Conservation (phyloP, 2,113 vertebrate genomes). For the Crotalus tigris region DNA sequence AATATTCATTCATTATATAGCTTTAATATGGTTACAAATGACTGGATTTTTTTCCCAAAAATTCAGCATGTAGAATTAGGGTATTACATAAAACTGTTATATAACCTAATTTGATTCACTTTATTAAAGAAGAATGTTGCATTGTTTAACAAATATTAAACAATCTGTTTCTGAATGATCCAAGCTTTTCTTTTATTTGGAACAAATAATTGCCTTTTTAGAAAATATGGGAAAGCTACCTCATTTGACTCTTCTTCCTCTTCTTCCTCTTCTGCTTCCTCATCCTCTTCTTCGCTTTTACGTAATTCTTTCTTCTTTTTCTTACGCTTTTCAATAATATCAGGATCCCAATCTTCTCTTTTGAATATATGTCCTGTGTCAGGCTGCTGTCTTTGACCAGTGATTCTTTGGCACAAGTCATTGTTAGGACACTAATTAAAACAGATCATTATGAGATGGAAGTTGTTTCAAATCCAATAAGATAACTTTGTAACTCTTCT, state of each 20-base stretch:
- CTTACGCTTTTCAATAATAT: conserved; percentile 57
- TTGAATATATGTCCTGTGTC: conserved; percentile 73
- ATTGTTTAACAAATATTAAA: conserved; percentile 21
- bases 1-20: too few relatives aligned
- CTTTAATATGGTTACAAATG: not conserved
- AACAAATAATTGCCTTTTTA: not conserved
- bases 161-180: not conserved
- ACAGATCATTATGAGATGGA: not conserved
- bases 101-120: not conserved
- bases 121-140: not conserved
- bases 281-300: conserved; percentile 59
- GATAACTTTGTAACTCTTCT: not conserved
- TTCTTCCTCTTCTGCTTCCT: conserved; percentile 60
- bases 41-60: not conserved
- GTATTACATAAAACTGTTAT: not conserved
- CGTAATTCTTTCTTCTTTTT: conserved; percentile 61
- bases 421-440: conserved; percentile 80
- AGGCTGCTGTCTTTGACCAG: conserved; percentile 79
- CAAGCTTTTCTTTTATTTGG: not conserved
- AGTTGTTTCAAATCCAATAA: not conserved
- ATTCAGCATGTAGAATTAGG: not conserved
- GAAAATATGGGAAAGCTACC: conserved; percentile 49
- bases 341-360: conserved; percentile 76
- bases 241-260: conserved; percentile 64
- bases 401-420: conserved; percentile 80